phyloP scores from a whole-genome alignment of 2,888 invertebrate genomes.

The Perithous albicinctus region DNA sequence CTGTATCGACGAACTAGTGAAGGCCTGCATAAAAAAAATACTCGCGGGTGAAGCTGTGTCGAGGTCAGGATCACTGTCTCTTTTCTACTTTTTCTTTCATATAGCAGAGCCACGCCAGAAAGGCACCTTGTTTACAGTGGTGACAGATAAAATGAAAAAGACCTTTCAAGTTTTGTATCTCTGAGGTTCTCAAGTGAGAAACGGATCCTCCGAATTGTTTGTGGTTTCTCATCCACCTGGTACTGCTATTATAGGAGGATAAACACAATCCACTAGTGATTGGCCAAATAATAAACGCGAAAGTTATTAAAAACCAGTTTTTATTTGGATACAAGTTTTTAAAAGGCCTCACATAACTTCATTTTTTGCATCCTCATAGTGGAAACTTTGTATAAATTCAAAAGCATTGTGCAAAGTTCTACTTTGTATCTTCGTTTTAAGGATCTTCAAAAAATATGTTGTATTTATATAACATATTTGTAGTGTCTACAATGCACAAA shows the following conservation, averaged over 20 bases:
- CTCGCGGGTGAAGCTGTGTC: background rate
- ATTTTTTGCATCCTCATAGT: no score
- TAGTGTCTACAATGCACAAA: no score
- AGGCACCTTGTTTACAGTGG: slow-evolving; percentile 7
- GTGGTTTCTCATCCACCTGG: background rate
- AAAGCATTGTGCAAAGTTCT: no score
- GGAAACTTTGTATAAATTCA: no score
- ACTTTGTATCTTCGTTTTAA: no score
- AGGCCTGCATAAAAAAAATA: background rate
- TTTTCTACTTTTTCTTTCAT: slow-evolving; percentile 1
- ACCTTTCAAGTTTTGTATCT: background rate
- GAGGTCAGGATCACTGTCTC: slow-evolving; percentile 15
- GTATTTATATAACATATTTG: no score
- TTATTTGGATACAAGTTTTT: no score
- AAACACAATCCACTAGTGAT: background rate
- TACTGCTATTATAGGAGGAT: background rate
- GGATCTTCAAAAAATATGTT: no score
- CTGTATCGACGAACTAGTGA: background rate
- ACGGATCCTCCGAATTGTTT: background rate
- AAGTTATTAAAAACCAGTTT: no score
- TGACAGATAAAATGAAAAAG: slow-evolving; percentile 20
- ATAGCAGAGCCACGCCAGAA: slow-evolving; percentile 13
- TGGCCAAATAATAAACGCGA: background rate
- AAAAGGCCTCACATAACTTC: no score
- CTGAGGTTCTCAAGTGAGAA: slow-evolving; percentile 9